Conservation (phyloP, 2,797 vertebrate species). For the Karalla daura region DNA sequence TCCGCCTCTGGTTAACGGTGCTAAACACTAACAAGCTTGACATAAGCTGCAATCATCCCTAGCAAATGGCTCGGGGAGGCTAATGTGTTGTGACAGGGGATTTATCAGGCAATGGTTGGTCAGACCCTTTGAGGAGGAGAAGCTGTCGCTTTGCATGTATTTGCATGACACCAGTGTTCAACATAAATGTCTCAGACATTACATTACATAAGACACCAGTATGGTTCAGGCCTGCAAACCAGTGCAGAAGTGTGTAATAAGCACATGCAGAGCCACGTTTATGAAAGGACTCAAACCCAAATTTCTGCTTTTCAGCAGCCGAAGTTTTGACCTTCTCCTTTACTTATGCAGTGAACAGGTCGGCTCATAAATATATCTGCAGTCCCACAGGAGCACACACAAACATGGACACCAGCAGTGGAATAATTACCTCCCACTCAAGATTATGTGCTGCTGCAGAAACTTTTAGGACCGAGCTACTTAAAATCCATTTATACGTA, state of each 20-base stretch:
- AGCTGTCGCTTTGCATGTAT: conserved; percentile 41
- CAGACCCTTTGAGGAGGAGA: conserved; percentile 51
- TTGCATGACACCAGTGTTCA: conserved; percentile 38
- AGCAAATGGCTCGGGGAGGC: conserved; percentile 63
- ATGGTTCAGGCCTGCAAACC: no score
- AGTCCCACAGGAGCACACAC: background rate
- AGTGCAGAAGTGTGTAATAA: background rate
- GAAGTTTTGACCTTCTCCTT: background rate
- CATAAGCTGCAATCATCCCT: conserved; percentile 77
- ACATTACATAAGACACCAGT: no score
- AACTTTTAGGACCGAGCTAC: conserved; percentile 25
- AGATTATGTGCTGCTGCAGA: conserved; percentile 6
- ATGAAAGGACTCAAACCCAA: background rate
- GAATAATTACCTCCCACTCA: conserved; percentile 10
- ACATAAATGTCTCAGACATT: no score
- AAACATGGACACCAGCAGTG: conserved; percentile 9
- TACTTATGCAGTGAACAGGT: background rate
- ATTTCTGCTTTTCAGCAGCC: background rate
- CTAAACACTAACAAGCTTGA: conserved; percentile 80
- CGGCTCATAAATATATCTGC: background rate
- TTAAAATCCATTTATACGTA: conserved; percentile 56
- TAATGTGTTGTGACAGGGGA: conserved; percentile 81
- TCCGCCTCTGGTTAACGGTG: conserved; percentile 53
- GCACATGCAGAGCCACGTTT: background rate
- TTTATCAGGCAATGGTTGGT: conserved; percentile 61